Conservation (phyloP, 1,140 invertebrate species). For the Zeugodacus cucurbitae region DNA sequence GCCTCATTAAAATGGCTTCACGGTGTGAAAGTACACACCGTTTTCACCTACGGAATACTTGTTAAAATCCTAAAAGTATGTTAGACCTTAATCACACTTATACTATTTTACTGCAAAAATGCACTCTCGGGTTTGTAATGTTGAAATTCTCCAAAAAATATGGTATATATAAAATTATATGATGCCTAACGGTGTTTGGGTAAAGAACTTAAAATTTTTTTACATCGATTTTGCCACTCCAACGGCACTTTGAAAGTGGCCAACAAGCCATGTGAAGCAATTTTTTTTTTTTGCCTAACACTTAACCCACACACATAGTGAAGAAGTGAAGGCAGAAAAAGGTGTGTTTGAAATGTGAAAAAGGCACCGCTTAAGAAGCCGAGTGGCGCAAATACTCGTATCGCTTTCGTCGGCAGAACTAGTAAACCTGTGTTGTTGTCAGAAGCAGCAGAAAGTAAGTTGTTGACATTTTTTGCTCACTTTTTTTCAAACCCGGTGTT, state of each 20-base stretch:
- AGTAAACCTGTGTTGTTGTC: background rate
- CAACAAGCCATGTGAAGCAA: background rate
- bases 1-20: background rate
- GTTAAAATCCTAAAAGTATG: background rate
- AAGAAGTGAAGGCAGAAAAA: background rate
- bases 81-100: background rate
- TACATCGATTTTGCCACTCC: background rate
- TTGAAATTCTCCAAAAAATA: background rate
- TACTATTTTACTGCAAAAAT: background rate
- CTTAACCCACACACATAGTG: background rate
- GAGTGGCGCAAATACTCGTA: background rate
- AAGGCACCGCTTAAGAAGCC: background rate
- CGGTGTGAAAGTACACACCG: background rate
- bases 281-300: background rate
- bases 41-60: background rate
- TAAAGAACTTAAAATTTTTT: background rate
- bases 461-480: slow-evolving; percentile 27
- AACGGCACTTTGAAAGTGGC: background rate
- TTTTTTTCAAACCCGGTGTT: too few relatives aligned
- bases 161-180: background rate
- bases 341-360: background rate
- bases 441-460: background rate
- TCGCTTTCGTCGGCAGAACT: background rate
- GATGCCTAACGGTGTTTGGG: too few relatives aligned
- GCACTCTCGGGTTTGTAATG: background rate